phyloP scores from a whole-genome alignment of 1,140 invertebrate genomes.

The Lordiphosa clarofinis region DNA sequence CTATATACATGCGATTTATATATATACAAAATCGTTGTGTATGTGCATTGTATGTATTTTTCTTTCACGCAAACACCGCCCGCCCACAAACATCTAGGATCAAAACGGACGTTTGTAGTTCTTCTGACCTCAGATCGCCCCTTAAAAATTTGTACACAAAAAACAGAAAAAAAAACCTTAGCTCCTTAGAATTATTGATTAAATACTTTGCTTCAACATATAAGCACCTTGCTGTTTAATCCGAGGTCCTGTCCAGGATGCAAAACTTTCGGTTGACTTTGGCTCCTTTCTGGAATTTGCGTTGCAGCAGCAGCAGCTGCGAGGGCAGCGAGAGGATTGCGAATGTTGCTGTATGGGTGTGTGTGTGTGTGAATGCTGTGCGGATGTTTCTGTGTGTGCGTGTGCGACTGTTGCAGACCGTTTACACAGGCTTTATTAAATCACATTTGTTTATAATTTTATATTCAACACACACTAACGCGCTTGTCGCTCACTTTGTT shows the following conservation, averaged over 20 bases:
- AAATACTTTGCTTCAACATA: constrained; percentile 19
- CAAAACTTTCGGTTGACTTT: constrained; percentile 10
- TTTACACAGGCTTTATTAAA: not conserved
- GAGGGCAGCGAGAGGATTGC: constrained; percentile 44
- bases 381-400: constrained; percentile 17
- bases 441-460: not conserved
- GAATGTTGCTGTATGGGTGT: constrained; percentile 26
- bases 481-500: no score
- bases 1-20: constrained; percentile 1
- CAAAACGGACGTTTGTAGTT: not conserved
- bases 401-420: constrained; percentile 24
- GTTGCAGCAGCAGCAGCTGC: constrained; percentile 59
- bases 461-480: not conserved
- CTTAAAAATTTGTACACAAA: constrained; percentile 7
- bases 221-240: constrained; percentile 1
- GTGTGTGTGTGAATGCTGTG: constrained; percentile 14
- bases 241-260: constrained; percentile 14
- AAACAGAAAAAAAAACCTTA: constrained; percentile 1
- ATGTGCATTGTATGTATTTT: not conserved
- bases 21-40: constrained; percentile 3
- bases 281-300: constrained; percentile 65
- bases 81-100: not conserved
- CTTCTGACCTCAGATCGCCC: not conserved
- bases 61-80: constrained; percentile 5
- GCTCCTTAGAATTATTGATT: constrained; percentile 12